These are phyloP conservation scores for Cliona cf. orientalis DNA, from an alignment of 37 sponge, comb jelly and placozoan species.

Conservation along the genomic window DNA sequence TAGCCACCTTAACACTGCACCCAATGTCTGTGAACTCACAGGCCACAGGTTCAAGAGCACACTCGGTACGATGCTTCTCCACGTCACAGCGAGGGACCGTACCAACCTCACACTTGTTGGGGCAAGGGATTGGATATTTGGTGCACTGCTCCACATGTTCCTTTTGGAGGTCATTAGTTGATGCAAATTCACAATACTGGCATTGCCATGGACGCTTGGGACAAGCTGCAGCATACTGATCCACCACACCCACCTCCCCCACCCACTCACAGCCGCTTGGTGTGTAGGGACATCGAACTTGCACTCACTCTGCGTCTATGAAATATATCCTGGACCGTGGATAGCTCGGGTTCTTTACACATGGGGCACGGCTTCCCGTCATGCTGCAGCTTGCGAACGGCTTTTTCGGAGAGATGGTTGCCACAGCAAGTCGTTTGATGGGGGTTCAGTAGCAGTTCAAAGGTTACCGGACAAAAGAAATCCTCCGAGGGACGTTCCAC, in stretches of 20 bases:
- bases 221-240: constrained; percentile 22
- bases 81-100: constrained; percentile 20
- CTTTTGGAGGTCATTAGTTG: neutral
- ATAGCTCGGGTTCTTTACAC: constrained; percentile 13
- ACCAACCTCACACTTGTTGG: constrained; percentile 20
- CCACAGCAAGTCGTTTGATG: constrained; percentile 51
- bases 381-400: neutral
- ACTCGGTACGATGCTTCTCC: constrained; percentile 27
- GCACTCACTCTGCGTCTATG: constrained; percentile 10
- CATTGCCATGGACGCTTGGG: constrained; percentile 32
- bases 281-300: constrained; percentile 41
- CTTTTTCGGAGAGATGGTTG: constrained; percentile 13
- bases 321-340: constrained; percentile 17
- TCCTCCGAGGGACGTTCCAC: constrained; percentile 21
- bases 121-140: constrained; percentile 24
- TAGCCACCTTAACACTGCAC: constrained; percentile 5
- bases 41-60: constrained; percentile 19
- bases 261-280: constrained; percentile 49
- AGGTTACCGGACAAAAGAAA: constrained; percentile 31
- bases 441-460: constrained; percentile 31
- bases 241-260: constrained; percentile 14
- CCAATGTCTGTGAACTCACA: constrained; percentile 46
- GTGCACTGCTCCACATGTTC: constrained; percentile 23
- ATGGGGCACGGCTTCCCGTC: constrained; percentile 36
- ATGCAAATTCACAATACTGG: constrained; percentile 9